Conservation (phyloP, 2,888 invertebrate genomes). For the Epirrita christyi region DNA sequence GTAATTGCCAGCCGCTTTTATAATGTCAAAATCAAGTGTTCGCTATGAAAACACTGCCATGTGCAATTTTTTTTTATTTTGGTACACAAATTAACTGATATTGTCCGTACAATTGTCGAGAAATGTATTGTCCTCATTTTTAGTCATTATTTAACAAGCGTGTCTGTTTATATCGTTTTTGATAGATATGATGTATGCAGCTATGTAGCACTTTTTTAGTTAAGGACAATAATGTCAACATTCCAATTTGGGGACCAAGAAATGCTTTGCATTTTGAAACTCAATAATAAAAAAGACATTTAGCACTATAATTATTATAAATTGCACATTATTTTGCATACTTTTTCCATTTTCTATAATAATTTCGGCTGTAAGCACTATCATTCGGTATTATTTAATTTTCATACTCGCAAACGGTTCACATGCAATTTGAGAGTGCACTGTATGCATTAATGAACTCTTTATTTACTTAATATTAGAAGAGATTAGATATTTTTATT, state of each 20-base stretch:
- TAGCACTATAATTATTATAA: constrained; percentile 45
- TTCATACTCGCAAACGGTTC: constrained; percentile 26
- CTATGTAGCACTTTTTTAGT: constrained; percentile 45
- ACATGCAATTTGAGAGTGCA: constrained; percentile 51
- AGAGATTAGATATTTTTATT: constrained; percentile 83
- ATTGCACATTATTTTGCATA: constrained; percentile 43
- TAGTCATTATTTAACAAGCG: constrained; percentile 74
- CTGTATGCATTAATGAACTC: constrained; percentile 74
- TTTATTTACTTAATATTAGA: constrained; percentile 79
- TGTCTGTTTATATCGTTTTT: constrained; percentile 57
- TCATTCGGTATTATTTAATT: constrained; percentile 27
- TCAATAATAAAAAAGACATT: constrained; percentile 55
- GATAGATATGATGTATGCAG: constrained; percentile 65
- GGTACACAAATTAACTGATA: constrained; percentile 67
- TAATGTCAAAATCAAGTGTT: constrained; percentile 74
- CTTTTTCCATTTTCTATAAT: constrained; percentile 19
- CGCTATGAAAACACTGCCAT: constrained; percentile 81
- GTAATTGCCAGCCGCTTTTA: constrained; percentile 83
- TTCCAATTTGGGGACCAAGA: constrained; percentile 79
- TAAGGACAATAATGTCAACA: constrained; percentile 67
- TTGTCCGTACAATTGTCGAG: constrained; percentile 61
- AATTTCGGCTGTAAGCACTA: constrained; percentile 23
- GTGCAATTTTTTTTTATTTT: constrained; percentile 75
- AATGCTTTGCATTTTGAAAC: constrained; percentile 55
- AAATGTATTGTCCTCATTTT: constrained; percentile 68